These are phyloP conservation scores for Paradoxurus hermaphroditus DNA, from an alignment of 2,113 vertebrate species.

Conservation along the genomic window DNA sequence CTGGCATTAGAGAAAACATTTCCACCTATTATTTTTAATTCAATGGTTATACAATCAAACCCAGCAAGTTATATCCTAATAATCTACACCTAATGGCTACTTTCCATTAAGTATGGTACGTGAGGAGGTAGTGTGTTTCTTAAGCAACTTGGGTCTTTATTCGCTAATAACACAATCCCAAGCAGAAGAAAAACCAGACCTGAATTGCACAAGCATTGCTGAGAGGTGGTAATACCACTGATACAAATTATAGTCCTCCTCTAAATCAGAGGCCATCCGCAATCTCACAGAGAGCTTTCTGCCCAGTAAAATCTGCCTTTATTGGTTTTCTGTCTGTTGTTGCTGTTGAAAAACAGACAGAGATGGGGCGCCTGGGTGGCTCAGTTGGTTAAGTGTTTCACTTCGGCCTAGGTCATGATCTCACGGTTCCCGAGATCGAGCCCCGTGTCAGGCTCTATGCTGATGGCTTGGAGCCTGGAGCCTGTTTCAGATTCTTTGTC, in stretches of 20 bases:
- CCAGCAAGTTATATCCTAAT: neutral
- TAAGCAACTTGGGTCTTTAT: neutral
- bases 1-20: neutral
- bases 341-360: slow-evolving; percentile 42
- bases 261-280: slow-evolving; percentile 49
- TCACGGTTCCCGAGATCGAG: no score
- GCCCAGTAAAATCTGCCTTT: slow-evolving; percentile 47
- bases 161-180: slow-evolving; percentile 42
- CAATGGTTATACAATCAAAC: neutral
- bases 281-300: slow-evolving; percentile 44
- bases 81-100: neutral
- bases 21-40: slow-evolving; percentile 19
- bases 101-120: neutral
- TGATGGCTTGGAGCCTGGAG: no score
- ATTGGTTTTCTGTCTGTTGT: slow-evolving; percentile 56
- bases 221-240: neutral
- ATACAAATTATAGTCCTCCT: slow-evolving; percentile 41
- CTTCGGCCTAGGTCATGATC: no score
- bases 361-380: no score
- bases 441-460: no score
- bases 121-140: neutral
- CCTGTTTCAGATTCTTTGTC: no score
- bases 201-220: neutral
- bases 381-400: no score
- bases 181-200: slow-evolving; percentile 47